These are phyloP conservation scores for Machimus rusticus DNA, from an alignment of 2,888 invertebrate species.

Conservation along the genomic window DNA sequence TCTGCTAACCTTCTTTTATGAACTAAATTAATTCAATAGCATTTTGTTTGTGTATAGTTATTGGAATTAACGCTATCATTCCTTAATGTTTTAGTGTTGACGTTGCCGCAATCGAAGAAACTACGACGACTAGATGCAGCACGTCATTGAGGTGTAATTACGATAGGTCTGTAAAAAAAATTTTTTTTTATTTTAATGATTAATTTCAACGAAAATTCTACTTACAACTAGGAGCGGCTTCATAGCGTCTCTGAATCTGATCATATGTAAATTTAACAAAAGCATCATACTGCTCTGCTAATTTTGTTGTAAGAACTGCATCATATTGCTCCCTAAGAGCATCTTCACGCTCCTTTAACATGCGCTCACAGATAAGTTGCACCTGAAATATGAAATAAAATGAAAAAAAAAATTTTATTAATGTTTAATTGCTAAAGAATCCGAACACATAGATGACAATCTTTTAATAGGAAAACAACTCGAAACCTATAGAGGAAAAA, in stretches of 20 bases:
- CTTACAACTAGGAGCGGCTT: constrained; percentile 64
- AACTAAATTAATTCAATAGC: constrained; percentile 11
- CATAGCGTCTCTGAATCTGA: constrained; percentile 85
- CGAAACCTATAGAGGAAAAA: too few relatives aligned
- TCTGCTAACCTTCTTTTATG: background rate
- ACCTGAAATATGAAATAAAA: constrained; percentile 68
- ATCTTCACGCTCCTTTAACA: constrained; percentile 94
- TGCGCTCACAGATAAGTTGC: constrained; percentile 95
- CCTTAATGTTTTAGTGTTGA: background rate
- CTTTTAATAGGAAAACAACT: too few relatives aligned
- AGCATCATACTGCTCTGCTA: constrained; percentile 98
- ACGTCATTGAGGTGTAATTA: constrained; percentile 57
- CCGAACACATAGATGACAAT: background rate
- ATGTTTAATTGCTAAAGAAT: background rate
- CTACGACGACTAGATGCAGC: constrained; percentile 52
- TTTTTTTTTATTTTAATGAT: too few relatives aligned
- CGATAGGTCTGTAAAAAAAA: constrained; percentile 57
- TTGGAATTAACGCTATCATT: constrained; percentile 30
- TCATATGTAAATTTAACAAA: constrained; percentile 98
- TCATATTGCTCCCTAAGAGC: constrained; percentile 95
- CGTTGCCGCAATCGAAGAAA: constrained; percentile 28
- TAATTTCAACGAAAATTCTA: background rate
- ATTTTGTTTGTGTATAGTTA: background rate
- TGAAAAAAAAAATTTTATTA: background rate
- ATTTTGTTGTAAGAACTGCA: constrained; percentile 87